Evolutionary conservation across 2,113 vertebrate genomes (phyloP).

Genomic region (Antechinus stuartii): DNA sequence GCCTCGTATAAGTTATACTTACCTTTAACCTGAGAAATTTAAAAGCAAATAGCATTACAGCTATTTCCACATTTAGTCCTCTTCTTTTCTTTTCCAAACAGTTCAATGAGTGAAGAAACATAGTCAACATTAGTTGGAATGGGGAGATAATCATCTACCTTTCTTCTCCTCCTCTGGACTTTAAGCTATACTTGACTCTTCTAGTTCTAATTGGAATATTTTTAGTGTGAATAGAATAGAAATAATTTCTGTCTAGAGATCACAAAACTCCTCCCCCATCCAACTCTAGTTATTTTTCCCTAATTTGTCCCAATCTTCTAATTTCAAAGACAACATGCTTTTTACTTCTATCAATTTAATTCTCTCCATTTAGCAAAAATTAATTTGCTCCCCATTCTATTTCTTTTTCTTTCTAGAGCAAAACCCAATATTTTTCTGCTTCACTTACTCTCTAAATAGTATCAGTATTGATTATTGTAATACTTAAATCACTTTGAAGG

Average conservation of each 20-base stretch:
- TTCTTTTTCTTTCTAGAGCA: background rate
- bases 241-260: background rate
- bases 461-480: background rate
- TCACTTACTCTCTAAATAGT: no score
- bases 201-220: accelerated
- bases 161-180: background rate
- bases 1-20: background rate
- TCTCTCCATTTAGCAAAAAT: constrained; percentile 29
- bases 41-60: background rate
- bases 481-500: background rate
- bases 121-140: background rate
- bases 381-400: background rate
- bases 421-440: background rate
- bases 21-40: background rate
- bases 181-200: background rate
- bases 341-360: constrained; percentile 11
- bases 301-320: background rate
- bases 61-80: background rate
- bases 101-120: background rate
- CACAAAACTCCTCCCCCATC: background rate
- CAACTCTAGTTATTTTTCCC: background rate
- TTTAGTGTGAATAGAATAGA: background rate
- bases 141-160: background rate
- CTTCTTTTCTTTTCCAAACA: background rate
- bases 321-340: background rate